Conservation (phyloP, 2,113 vertebrate genomes). For the Falco punctatus region DNA sequence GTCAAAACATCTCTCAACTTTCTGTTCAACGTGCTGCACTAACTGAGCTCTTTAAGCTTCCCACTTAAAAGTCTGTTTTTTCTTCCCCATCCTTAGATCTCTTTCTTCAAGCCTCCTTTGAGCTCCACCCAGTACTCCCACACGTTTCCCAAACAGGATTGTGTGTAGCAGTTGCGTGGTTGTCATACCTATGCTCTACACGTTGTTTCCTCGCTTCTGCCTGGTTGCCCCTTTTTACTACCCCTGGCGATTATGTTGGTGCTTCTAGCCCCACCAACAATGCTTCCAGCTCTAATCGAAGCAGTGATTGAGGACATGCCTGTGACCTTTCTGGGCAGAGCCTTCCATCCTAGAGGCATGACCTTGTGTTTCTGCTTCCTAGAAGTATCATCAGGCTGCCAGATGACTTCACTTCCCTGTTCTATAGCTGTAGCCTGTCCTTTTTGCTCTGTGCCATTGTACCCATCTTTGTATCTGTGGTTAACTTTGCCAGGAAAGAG, state of each 20-base stretch:
- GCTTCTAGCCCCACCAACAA: background rate
- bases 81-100: background rate
- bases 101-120: background rate
- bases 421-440: background rate
- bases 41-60: background rate
- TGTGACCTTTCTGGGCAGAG: background rate
- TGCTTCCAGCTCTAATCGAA: background rate
- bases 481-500: background rate
- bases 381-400: background rate
- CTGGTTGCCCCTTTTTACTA: background rate
- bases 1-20: background rate
- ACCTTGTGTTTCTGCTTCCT: background rate
- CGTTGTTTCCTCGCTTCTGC: background rate
- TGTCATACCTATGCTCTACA: fast-evolving
- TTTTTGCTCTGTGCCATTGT: background rate
- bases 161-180: background rate
- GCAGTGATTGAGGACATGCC: background rate
- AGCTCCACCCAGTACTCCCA: background rate
- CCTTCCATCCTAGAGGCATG: background rate
- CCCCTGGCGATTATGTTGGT: background rate
- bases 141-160: background rate
- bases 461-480: background rate
- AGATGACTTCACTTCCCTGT: background rate
- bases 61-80: background rate
- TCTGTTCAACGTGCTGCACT: background rate